Base-by-base conservation (phyloP, 2,113 vertebrate genomes). In the Anas platyrhynchos region DNA sequence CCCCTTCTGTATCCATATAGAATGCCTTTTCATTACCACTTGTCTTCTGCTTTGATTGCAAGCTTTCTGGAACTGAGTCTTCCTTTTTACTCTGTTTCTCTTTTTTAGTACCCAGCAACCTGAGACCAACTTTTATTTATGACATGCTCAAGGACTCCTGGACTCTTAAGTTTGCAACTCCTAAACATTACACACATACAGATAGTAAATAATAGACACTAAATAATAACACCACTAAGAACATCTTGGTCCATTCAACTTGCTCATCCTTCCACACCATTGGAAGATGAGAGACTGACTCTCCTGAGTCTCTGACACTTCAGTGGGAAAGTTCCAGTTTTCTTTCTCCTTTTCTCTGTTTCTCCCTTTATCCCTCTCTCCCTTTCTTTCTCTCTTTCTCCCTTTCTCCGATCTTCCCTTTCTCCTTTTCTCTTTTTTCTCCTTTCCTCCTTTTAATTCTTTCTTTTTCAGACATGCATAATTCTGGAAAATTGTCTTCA, bases 401-500 rank as follows among this genome's bases (percentile, higher is more conserved):
- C 8, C 5, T 32, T 18, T 34, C 34, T 34, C 34, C 34, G 34
- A 34, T 34, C 16, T 17, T 56, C 16, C 16, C 54, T 31, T 31
- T 17, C 31, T 58, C 12, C 31, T 17, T 58, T 18, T 20, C 10
- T 26, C 26, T 11, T 4, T 50, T 22, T 11, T 23, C 32, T 34
- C 13, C 13, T 13, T 62, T 38, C 10, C 25, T 16, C 20, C 18
- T 26, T 43, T 18, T 48, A 48, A 48, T 48, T 43, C 26, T 31
- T 12, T 43, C 16, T 31, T 31, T 27, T 59, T 27, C 13, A 26
- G 12, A 65, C 26, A 54, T 14, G 9, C 7, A 89, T 85, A 62
- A 58, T 73, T 85, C 62, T 59, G 25, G 27, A 73, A 83, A 96
- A 72, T 16, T 58, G 21, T 91, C 34, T n/a, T 91, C 55, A 27